phyloP scores from a whole-genome alignment of 1,140 invertebrate genomes.

The Caenorhabditis tropicalis region DNA sequence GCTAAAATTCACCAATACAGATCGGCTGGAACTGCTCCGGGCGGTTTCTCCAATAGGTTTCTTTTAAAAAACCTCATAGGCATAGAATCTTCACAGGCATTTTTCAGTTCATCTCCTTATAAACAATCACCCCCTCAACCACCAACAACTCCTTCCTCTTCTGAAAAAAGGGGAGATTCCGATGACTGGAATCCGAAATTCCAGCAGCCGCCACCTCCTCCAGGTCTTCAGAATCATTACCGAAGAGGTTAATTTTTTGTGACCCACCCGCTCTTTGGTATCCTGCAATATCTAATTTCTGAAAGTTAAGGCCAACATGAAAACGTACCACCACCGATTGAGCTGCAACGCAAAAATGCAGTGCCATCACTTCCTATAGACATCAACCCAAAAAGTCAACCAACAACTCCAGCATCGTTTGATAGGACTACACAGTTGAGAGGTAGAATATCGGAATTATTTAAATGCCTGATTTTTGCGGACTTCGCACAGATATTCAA shows the following conservation, averaged over 20 bases:
- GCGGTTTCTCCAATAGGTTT: neutral
- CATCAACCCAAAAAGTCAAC: neutral
- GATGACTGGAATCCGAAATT: neutral
- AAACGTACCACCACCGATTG: neutral
- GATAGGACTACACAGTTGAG: neutral
- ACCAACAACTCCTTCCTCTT: neutral
- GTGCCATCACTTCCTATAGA: neutral
- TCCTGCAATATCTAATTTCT: neutral
- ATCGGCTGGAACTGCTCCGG: neutral
- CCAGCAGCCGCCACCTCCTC: neutral
- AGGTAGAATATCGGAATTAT: neutral
- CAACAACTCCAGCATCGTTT: neutral
- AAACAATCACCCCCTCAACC: neutral
- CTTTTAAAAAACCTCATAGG: too few species aligned
- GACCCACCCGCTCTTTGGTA: neutral
- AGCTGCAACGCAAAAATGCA: neutral
- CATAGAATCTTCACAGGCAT: neutral
- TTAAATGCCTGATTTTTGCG: too few species aligned
- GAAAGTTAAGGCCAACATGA: neutral
- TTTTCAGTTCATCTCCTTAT: neutral
- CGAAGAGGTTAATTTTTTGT: neutral
- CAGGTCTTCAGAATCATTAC: neutral
- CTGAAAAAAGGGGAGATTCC: neutral
- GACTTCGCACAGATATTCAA: too few species aligned
- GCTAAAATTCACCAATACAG: slow-evolving; percentile 3